Conservation (phyloP, 2,113 vertebrate species). For the Poeciliopsis occidentalis region DNA sequence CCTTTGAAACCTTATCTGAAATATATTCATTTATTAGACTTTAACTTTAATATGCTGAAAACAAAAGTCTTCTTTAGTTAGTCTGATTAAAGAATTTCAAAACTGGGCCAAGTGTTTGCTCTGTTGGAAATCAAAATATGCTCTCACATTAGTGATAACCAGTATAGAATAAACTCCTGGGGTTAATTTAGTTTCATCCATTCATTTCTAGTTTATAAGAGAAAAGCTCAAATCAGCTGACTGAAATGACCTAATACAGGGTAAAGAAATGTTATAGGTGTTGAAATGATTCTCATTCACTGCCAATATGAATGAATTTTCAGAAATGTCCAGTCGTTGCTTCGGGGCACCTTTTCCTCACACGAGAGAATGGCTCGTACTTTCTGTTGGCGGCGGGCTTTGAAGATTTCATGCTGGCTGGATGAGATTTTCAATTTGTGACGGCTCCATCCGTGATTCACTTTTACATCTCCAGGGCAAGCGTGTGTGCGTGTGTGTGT, state of each 20-base stretch:
- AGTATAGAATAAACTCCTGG: slow-evolving; percentile 12
- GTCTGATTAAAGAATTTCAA: too few relatives aligned
- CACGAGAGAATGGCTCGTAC: slow-evolving; percentile 1
- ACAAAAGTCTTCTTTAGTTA: too few relatives aligned
- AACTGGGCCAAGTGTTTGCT: too few relatives aligned
- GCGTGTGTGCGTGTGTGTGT: neutral
- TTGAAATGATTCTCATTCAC: slow-evolving; percentile 17
- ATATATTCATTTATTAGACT: too few relatives aligned
- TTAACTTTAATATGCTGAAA: too few relatives aligned
- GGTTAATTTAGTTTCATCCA: neutral
- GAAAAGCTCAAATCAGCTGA: slow-evolving; percentile 36
- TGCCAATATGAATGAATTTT: slow-evolving; percentile 19
- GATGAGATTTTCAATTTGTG: slow-evolving; percentile 47
- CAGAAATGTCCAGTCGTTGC: slow-evolving; percentile 38
- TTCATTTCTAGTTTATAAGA: slow-evolving; percentile 19
- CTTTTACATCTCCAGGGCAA: slow-evolving; percentile 26
- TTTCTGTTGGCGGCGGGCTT: slow-evolving; percentile 18
- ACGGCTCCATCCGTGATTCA: slow-evolving; percentile 41
- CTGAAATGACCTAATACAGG: slow-evolving; percentile 10
- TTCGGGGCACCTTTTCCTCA: slow-evolving; percentile 1
- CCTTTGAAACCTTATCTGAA: too few relatives aligned
- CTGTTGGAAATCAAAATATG: neutral
- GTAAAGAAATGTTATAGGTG: slow-evolving; percentile 30
- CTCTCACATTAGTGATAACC: neutral
- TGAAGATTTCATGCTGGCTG: slow-evolving; percentile 44